Percentiles rank a stretch among this genome's conserved stretches.
phyloP scores from a whole-genome alignment of 2,113 vertebrate genomes.

The Oreocharis arfaki region DNA sequence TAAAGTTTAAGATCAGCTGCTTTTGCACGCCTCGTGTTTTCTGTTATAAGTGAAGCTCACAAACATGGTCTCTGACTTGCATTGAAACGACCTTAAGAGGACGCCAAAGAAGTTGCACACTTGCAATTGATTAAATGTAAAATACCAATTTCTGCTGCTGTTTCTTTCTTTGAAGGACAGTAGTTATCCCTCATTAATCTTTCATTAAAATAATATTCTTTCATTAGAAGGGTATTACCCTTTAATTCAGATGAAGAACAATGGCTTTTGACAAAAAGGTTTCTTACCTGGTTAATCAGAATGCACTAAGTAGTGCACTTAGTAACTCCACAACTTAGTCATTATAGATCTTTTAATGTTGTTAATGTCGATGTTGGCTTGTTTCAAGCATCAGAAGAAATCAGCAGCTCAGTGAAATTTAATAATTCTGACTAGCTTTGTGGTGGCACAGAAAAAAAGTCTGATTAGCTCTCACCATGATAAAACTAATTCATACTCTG shows the following conservation, averaged over 20 bases:
- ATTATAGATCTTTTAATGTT: not conserved
- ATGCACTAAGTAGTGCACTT: not conserved
- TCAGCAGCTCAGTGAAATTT: not conserved
- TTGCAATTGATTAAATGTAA: not conserved
- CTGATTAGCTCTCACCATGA: not conserved
- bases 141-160: not conserved
- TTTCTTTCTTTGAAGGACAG: not conserved
- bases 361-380: not conserved
- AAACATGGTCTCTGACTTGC: not conserved
- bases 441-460: not conserved
- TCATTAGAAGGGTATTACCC: not conserved
- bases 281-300: not conserved
- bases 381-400: not conserved
- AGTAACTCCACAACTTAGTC: not conserved
- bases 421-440: not conserved
- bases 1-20: not conserved
- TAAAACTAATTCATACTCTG: not conserved
- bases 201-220: not conserved
- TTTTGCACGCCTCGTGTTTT: not conserved
- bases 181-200: not conserved
- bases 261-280: not conserved
- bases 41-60: not conserved
- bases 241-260: not conserved
- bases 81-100: not conserved
- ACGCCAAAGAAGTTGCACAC: rapidly evolving